Conservation (phyloP, 2,888 invertebrate species). For the Pachydiplax longipennis region DNA sequence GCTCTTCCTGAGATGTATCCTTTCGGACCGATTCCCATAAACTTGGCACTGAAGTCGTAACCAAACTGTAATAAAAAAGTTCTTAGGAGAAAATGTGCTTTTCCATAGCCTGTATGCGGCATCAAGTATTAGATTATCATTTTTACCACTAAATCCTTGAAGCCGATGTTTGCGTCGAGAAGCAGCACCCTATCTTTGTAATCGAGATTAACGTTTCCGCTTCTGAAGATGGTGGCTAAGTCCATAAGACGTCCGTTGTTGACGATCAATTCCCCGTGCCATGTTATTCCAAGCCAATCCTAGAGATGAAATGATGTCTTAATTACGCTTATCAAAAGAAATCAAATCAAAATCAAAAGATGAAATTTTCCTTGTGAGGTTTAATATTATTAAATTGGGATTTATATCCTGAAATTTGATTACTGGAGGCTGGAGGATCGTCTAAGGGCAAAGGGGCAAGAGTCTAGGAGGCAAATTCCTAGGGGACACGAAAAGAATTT, state of each 20-base stretch:
- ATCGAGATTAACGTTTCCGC: constrained; percentile 31
- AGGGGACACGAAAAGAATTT: no score
- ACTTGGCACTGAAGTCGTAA: constrained; percentile 45
- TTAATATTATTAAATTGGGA: no score
- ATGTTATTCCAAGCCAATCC: constrained; percentile 26
- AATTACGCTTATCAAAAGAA: no score
- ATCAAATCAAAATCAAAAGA: no score
- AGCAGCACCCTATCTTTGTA: constrained; percentile 11
- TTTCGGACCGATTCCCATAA: constrained; percentile 47
- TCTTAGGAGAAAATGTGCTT: neutral
- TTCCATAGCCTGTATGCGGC: neutral
- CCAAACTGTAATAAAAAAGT: constrained; percentile 23
- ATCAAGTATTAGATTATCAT: neutral
- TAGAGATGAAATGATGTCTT: no score
- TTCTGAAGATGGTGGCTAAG: constrained; percentile 32
- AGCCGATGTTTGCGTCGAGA: constrained; percentile 43
- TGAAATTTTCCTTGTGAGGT: no score
- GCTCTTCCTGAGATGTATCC: constrained; percentile 45
- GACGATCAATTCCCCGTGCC: constrained; percentile 46
- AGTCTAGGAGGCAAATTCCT: no score
- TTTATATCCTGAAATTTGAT: no score
- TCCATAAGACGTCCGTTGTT: constrained; percentile 37
- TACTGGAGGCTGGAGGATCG: no score
- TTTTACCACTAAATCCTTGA: neutral
- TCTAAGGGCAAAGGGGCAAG: no score